phyloP scores from a whole-genome alignment of 2,888 invertebrate genomes.

The Neelides folsomi region DNA sequence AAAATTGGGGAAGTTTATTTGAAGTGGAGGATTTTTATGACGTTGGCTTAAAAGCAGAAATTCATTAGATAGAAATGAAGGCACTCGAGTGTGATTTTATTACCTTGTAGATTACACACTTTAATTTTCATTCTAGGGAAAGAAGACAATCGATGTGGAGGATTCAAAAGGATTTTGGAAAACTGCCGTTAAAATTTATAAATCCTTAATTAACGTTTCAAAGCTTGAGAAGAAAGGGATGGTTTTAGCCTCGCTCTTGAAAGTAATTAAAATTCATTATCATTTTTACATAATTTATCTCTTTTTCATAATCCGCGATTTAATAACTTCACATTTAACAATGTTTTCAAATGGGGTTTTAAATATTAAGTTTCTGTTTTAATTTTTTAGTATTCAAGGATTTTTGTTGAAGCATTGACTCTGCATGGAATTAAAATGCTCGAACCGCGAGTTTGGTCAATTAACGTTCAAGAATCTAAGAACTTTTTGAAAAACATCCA shows the following conservation, averaged over 20 bases:
- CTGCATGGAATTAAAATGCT: constrained; percentile 13
- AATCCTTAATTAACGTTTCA: constrained; percentile 10
- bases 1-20: too few species aligned
- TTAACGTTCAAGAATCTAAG: constrained; percentile 6
- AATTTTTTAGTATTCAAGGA: constrained; percentile 11
- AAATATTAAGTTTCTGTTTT: not conserved
- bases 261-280: constrained; percentile 4
- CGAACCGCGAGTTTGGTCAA: constrained; percentile 9
- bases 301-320: too few species aligned
- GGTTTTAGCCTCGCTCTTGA: constrained; percentile 10
- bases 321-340: too few species aligned
- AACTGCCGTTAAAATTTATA: constrained; percentile 9
- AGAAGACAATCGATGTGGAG: constrained; percentile 12
- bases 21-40: too few species aligned
- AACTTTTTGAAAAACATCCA: constrained; percentile 13
- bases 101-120: too few species aligned
- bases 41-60: too few species aligned
- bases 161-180: constrained; percentile 12
- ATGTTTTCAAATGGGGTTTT: too few species aligned
- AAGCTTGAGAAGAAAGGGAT: constrained; percentile 1
- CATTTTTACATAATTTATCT: too few species aligned
- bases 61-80: too few species aligned
- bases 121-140: constrained; percentile 7
- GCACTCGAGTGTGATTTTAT: too few species aligned
- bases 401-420: constrained; percentile 23